Percentiles rank a stretch among this genome's conserved stretches.
phyloP scores from a whole-genome alignment of 2,113 vertebrate species.

The Nerophis lumbriciformis region DNA sequence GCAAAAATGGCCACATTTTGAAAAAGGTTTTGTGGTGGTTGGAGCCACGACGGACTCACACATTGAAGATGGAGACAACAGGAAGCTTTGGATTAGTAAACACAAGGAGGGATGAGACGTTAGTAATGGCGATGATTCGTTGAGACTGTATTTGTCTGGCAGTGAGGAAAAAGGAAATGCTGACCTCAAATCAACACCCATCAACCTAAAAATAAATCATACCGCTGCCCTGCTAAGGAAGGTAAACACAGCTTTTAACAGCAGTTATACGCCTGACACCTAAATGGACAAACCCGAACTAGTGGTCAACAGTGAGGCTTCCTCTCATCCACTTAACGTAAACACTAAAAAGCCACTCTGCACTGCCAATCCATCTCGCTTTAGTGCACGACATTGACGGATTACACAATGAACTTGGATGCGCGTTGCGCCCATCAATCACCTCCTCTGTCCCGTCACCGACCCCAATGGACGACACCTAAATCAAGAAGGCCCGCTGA shows the following conservation, averaged over 20 bases:
- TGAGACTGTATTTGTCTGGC: conserved; percentile 1
- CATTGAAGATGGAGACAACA: no score
- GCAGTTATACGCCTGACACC: conserved; percentile 1
- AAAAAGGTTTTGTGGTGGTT: no score
- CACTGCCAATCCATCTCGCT: conserved; percentile 54
- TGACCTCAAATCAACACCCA: conserved; percentile 40
- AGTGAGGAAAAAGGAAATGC: conserved; percentile 31
- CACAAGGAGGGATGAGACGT: no score
- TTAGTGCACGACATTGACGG: conserved; percentile 50
- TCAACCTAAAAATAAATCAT: conserved; percentile 23
- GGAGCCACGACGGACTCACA: no score
- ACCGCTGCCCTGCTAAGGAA: conserved; percentile 20
- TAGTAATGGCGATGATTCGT: no score
- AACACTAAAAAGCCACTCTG: conserved; percentile 33
- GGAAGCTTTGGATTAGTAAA: no score
- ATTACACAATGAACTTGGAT: conserved; percentile 60
- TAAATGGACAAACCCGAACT: conserved; percentile 7
- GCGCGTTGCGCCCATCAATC: conserved; percentile 51
- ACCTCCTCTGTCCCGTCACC: conserved; percentile 37
- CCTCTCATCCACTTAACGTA: conserved; percentile 16
- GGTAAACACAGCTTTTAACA: conserved; percentile 36
- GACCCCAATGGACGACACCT: conserved; percentile 4
- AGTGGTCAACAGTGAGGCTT: neutral
- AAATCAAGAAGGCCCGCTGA: conserved; percentile 30
- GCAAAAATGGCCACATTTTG: no score